Evolutionary conservation across 2,888 invertebrate species (phyloP).

Genomic region (Cosmopolites sordidus): DNA sequence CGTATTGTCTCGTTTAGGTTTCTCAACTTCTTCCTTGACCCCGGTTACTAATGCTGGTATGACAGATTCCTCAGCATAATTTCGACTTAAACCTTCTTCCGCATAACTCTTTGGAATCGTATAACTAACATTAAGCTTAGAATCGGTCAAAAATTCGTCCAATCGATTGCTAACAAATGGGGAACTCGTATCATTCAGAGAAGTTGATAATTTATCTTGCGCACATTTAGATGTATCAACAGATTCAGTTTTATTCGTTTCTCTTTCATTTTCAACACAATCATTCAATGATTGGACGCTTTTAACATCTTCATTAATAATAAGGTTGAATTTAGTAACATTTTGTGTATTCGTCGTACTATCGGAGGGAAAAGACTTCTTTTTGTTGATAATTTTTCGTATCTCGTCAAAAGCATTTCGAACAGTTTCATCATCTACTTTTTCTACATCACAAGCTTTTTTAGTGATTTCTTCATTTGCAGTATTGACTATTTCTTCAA

Average conservation of each 20-base stretch:
- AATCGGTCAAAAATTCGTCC: conserved; percentile 51
- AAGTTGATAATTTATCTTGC: not conserved
- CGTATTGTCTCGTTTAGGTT: conserved; percentile 19
- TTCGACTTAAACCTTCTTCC: conserved; percentile 36
- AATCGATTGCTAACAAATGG: conserved; percentile 51
- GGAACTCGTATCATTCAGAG: conserved; percentile 31
- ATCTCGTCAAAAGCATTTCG: conserved; percentile 30
- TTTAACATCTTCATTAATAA: not conserved
- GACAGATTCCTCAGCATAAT: conserved; percentile 27
- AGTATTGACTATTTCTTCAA: too few relatives aligned
- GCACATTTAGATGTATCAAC: not conserved
- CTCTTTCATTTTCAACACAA: not conserved
- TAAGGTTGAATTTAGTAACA: not conserved
- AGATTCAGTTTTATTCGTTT: not conserved
- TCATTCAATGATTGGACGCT: not conserved
- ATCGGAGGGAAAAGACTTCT: too few relatives aligned
- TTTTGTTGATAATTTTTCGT: conserved; percentile 32
- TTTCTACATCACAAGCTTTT: not conserved
- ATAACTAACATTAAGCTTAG: conserved; percentile 49
- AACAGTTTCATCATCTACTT: conserved; percentile 17
- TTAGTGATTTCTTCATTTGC: too few relatives aligned
- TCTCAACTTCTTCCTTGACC: conserved; percentile 18
- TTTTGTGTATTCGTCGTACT: too few relatives aligned
- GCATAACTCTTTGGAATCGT: conserved; percentile 43
- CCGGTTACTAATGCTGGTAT: conserved; percentile 16